These are phyloP conservation scores for Tiliacea aurago DNA, from an alignment of 2,888 invertebrate genomes.

Conservation along the genomic window DNA sequence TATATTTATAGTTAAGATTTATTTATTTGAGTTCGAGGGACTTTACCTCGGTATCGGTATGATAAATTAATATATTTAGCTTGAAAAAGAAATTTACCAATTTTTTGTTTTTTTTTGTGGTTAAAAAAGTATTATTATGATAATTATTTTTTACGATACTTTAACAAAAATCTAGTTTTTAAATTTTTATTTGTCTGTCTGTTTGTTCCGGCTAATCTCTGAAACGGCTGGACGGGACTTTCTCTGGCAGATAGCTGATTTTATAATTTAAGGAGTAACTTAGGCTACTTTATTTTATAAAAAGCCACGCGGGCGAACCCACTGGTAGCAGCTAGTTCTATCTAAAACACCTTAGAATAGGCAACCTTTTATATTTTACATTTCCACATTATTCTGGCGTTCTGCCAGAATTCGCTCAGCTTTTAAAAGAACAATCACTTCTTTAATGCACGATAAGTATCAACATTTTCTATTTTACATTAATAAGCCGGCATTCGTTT, in stretches of 20 bases:
- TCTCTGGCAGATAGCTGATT: too few species aligned
- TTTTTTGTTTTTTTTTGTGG: conserved; percentile 91
- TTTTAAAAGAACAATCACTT: conserved; percentile 48
- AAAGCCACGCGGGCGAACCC: too few species aligned
- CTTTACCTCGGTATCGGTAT: conserved; percentile 94
- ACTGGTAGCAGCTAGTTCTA: neutral
- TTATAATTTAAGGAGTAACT: too few species aligned
- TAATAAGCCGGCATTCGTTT: neutral
- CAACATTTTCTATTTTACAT: conserved; percentile 19
- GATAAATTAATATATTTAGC: conserved; percentile 93
- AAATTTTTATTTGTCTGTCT: too few species aligned
- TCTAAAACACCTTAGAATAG: neutral
- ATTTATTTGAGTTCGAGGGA: conserved; percentile 92
- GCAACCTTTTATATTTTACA: conserved; percentile 22
- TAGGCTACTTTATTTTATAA: too few species aligned
- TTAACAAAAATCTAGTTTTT: too few species aligned
- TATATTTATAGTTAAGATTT: conserved; percentile 90
- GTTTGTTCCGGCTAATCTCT: too few species aligned
- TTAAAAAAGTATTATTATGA: conserved; percentile 86
- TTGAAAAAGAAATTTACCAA: conserved; percentile 92
- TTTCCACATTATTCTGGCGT: conserved; percentile 34
- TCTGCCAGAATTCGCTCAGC: conserved; percentile 16
- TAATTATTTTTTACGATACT: too few species aligned
- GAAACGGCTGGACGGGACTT: too few species aligned
- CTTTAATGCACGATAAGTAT: conserved; percentile 31